phyloP scores from a whole-genome alignment of 2,113 vertebrate species.

The Eurystomus gularis region DNA sequence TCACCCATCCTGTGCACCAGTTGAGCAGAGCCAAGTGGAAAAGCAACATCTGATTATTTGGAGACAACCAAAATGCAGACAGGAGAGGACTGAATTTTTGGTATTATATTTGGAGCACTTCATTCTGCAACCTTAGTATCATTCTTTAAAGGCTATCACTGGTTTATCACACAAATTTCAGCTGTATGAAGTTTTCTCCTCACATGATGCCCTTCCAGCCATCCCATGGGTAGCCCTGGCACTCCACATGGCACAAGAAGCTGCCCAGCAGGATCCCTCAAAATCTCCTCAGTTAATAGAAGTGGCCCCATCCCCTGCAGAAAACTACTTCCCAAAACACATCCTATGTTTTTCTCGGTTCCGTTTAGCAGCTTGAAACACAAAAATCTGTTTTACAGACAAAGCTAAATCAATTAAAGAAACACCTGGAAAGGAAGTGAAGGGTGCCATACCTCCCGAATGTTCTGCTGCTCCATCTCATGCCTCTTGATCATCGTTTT shows the following conservation, averaged over 20 bases:
- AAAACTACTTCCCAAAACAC: not conserved
- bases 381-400: not conserved
- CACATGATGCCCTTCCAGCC: not conserved
- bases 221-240: not conserved
- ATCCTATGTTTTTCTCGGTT: rapidly evolving
- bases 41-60: not conserved
- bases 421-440: not conserved
- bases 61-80: not conserved
- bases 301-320: not conserved
- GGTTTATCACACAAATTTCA: not conserved
- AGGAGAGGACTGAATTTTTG: not conserved
- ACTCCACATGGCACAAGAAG: not conserved
- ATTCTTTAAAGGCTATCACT: not conserved
- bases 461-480: constrained; percentile 95
- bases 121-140: not conserved
- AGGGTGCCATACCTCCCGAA: constrained; percentile 85
- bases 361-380: not conserved
- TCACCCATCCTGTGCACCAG: rapidly evolving
- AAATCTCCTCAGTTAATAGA: not conserved
- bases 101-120: not conserved
- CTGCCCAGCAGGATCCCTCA: not conserved
- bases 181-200: not conserved
- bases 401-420: not conserved
- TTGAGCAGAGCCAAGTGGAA: not conserved
- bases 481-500: constrained; percentile 92